A percentile compares a stretch with the other conserved stretches of the same genome.
Evolutionary conservation across 1,140 invertebrate genomes (phyloP).

Genomic region (Druon quercuslanigerum): DNA sequence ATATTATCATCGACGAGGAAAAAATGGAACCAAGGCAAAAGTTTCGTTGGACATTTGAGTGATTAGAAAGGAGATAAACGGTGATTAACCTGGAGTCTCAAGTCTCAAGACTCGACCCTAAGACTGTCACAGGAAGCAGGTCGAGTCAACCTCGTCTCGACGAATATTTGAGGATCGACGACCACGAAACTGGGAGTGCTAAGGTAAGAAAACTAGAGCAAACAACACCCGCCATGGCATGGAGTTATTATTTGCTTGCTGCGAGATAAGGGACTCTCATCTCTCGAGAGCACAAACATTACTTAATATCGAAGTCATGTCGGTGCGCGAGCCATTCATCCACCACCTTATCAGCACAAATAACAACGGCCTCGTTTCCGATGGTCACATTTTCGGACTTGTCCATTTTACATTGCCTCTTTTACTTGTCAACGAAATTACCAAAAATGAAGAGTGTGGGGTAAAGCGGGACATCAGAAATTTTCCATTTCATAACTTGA

Average conservation of each 20-base stretch:
- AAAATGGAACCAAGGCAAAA: slow-evolving; percentile 17
- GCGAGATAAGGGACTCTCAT: slow-evolving; percentile 66
- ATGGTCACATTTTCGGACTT: slow-evolving; percentile 55
- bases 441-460: no score
- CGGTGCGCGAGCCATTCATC: slow-evolving; percentile 53
- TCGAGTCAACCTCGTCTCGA: slow-evolving; percentile 46
- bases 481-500: no score
- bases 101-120: slow-evolving; percentile 24
- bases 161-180: slow-evolving; percentile 57
- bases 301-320: slow-evolving; percentile 70
- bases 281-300: slow-evolving; percentile 69
- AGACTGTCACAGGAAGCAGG: slow-evolving; percentile 19
- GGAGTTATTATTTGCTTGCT: slow-evolving; percentile 69
- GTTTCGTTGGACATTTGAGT: no score
- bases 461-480: no score
- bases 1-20: neutral
- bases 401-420: slow-evolving; percentile 29
- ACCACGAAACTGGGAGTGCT: slow-evolving; percentile 60
- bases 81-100: no score
- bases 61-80: slow-evolving; percentile 9
- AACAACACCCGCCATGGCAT: slow-evolving; percentile 64
- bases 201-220: slow-evolving; percentile 71
- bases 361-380: slow-evolving; percentile 58
- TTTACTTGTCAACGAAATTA: neutral
- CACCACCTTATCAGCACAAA: slow-evolving; percentile 64